Evolutionary conservation across 2,888 invertebrate genomes (phyloP).

Genomic region (Thyatira batis): DNA sequence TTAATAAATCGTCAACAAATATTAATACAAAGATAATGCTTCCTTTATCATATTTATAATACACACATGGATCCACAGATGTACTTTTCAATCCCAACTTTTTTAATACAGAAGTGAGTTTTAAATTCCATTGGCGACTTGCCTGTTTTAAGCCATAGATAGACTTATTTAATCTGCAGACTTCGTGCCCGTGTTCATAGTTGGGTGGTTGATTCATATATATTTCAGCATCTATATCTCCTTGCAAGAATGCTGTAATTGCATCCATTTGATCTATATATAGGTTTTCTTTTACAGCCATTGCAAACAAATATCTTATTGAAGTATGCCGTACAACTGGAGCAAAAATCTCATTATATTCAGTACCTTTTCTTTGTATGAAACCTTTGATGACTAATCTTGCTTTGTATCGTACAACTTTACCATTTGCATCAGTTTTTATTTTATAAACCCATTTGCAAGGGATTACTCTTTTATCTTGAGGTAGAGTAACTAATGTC

Average conservation of each 20-base stretch:
- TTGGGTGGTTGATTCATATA: constrained; percentile 15
- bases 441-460: constrained; percentile 32
- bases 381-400: constrained; percentile 32
- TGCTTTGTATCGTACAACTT: constrained; percentile 25
- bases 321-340: constrained; percentile 16
- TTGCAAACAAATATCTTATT: constrained; percentile 8
- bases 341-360: constrained; percentile 15
- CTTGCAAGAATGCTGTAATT: constrained; percentile 12
- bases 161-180: constrained; percentile 12
- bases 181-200: constrained; percentile 11
- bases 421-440: constrained; percentile 22
- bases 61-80: constrained; percentile 20
- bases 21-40: constrained; percentile 5
- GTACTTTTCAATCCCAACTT: constrained; percentile 13
- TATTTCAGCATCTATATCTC: constrained; percentile 16
- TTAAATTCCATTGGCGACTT: constrained; percentile 18
- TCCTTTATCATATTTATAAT: constrained; percentile 10
- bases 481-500: constrained; percentile 19
- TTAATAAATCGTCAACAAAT: constrained; percentile 12
- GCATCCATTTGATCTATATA: constrained; percentile 15
- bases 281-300: constrained; percentile 10
- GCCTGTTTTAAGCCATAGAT: constrained; percentile 14
- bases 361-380: constrained; percentile 18
- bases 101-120: constrained; percentile 11
- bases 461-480: constrained; percentile 18